A percentile compares a stretch with the other conserved stretches of the same genome.
Evolutionary conservation across 2,888 invertebrate genomes (phyloP).

Genomic region (Chromoteleia sp.): DNA sequence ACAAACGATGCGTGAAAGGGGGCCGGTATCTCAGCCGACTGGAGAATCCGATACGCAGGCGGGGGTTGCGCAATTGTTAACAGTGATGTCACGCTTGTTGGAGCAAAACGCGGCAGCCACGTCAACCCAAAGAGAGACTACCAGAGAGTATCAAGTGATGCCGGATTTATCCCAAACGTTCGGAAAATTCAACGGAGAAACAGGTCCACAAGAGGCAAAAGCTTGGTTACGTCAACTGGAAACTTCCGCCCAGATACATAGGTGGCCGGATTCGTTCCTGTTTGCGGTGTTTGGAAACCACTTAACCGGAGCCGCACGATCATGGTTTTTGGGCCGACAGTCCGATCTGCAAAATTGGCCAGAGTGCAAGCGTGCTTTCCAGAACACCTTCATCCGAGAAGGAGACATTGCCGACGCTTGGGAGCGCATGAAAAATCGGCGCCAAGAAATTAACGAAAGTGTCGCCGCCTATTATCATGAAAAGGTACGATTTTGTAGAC

Average conservation of each 20-base stretch:
- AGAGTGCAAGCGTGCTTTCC: constrained; percentile 13
- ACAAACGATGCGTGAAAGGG: background rate
- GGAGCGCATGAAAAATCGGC: constrained; percentile 17
- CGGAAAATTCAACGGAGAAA: constrained; percentile 18
- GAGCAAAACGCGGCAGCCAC: background rate
- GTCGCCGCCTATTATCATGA: constrained; percentile 29
- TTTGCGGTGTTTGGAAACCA: background rate
- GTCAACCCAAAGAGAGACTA: background rate
- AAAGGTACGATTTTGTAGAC: constrained; percentile 29
- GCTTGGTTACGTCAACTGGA: constrained; percentile 30
- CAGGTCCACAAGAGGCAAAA: constrained; percentile 12
- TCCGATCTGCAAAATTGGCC: constrained; percentile 1
- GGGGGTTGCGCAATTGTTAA: background rate
- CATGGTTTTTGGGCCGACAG: constrained; percentile 22
- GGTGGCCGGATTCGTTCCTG: constrained; percentile 16
- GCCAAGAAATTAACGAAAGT: constrained; percentile 3
- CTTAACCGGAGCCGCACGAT: constrained; percentile 8
- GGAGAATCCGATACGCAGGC: background rate
- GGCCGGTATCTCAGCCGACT: background rate
- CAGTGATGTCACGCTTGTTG: background rate
- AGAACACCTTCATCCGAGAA: constrained; percentile 31
- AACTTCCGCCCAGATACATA: constrained; percentile 5
- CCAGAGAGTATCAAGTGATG: constrained; percentile 29
- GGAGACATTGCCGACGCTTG: constrained; percentile 10
- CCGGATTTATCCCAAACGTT: constrained; percentile 28